Evolutionary conservation across 2,888 invertebrate species (phyloP), one percentile per base, ranked within the genome.

Genomic region (Zhuqinia jingwanae): DNA sequence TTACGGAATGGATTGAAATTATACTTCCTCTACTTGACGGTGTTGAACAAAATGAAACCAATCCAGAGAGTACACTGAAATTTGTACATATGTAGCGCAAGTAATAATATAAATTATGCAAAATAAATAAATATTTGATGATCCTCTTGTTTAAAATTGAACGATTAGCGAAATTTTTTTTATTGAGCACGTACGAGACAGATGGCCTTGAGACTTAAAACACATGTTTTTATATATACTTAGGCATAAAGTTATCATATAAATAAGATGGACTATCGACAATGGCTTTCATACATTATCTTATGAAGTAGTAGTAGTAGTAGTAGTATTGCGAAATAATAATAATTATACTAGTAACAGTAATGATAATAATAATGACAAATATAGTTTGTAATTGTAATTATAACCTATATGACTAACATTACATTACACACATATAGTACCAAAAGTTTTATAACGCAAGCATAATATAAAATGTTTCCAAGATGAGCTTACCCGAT

Each of bases 181-280:
- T 84, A 85, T 85, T 85, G 85, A 85, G 85, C 85, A 85, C 73
- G 70, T 79, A 73, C 58, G 60, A 78, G 73, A 73, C 70, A 65
- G 78, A 85, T 85, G 70, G 73, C 78, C 53, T 63, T 63, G 20
- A 25, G 27, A 77, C 56, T 84, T 68, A 56, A 83, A 83, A 76
- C 15, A n/a, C n/a, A n/a, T n/a, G n/a, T n/a, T n/a, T 56, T 60
- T 76, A 60, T 73, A 73, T 47, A 70, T 47, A 70, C 70, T 8
- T 58, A 25, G 1, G 27, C 13, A 1, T 63, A 63, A 45, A 45
- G 20, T 47, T 25, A 70, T 47, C 22, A 20, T 47, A 70, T 70
- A 70, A 70, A 70, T 70, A 70, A 13, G 10, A 70, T 70, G 47
- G n/a, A 47, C 22, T 47, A 22, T 65, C 47, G 70, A 70, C 70